Evolutionary conservation across 2,113 vertebrate genomes (phyloP), one percentile per base, ranked within the genome.

Genomic region (Erythrocercus mccallii): DNA sequence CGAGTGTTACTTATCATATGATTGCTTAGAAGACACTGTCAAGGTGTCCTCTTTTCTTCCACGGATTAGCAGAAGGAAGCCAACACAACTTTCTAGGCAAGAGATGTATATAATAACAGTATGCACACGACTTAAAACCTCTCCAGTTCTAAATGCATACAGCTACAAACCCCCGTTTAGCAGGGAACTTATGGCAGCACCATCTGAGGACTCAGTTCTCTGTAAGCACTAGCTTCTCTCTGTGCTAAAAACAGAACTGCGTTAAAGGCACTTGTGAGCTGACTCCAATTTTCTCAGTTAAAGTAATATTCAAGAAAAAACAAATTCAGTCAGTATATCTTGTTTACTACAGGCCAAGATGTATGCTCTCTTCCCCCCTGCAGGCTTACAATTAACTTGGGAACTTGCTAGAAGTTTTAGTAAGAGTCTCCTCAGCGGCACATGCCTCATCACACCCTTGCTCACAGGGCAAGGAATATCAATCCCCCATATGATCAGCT

Each of bases 321-420:
- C 18, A 69, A 53, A n/a, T 60, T 53, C 24, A 86, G 28, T 23
- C 47, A 61, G 64, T 53, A 7, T 53, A 53, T 45, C 73, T 28
- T n/a, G n/a, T 47, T 86, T 38, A 78, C 54, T 78, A 30, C 54
- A 61, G 23, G 23, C n/a, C 47, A 70, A n/a, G 12, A 70, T 0
- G 0, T 18, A 78, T 1, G 3, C 12, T 69, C 19, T 38, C 28
- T 38, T 53, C 33, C 37, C 37, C 45, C 12, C 2, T 11, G 24
- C 38, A 78, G 7, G 38, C 45, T 69, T 53, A 78, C 12, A 53
- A 20, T 53, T 45, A 69, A 8, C 38, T 38, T 53, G 64, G 10
- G 8, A 69, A 53, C 47, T 69, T 10, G 33, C 12, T 86, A 53
- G 1, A 69, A 19, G 6, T 28, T 69, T 69, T 51, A 60, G 6